phyloP scores from a whole-genome alignment of 1,140 invertebrate species.

The Hestina assimilis region DNA sequence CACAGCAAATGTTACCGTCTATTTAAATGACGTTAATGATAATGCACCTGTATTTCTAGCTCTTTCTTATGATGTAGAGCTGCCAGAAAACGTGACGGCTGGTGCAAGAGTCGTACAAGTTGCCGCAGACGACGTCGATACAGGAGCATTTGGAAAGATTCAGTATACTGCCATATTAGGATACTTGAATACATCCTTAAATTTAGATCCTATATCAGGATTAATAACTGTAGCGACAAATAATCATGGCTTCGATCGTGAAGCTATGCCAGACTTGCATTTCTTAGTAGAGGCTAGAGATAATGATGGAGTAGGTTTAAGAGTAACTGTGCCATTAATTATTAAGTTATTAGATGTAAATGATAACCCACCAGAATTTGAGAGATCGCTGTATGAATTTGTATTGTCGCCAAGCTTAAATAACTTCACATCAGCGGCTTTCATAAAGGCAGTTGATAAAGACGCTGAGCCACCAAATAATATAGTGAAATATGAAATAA shows the following conservation, averaged over 20 bases:
- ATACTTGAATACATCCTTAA: conserved; percentile 85
- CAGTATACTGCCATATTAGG: conserved; percentile 88
- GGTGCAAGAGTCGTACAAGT: conserved; percentile 88
- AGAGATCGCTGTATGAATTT: conserved; percentile 89
- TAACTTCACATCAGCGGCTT: conserved; percentile 85
- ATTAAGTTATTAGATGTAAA: conserved; percentile 91
- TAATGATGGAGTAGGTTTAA: conserved; percentile 88
- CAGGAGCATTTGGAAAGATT: conserved; percentile 84
- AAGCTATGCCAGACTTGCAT: conserved; percentile 86
- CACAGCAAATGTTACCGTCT: conserved; percentile 86
- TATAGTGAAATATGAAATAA: conserved; percentile 89
- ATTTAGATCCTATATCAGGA: conserved; percentile 88
- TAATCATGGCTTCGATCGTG: conserved; percentile 89
- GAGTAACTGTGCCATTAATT: conserved; percentile 84
- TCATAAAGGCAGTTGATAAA: conserved; percentile 88
- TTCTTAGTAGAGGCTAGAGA: conserved; percentile 92
- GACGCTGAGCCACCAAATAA: conserved; percentile 93
- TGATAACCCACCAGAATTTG: conserved; percentile 91
- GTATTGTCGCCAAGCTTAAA: conserved; percentile 85
- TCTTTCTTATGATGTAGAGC: conserved; percentile 84
- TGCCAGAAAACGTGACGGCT: conserved; percentile 88
- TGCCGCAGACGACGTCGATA: conserved; percentile 87
- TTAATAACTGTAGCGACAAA: conserved; percentile 87
- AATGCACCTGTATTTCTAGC: conserved; percentile 90
- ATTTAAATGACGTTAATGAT: conserved; percentile 93